Conservation (phyloP, 2,113 vertebrate genomes). For the Mionectes macconnelli region DNA sequence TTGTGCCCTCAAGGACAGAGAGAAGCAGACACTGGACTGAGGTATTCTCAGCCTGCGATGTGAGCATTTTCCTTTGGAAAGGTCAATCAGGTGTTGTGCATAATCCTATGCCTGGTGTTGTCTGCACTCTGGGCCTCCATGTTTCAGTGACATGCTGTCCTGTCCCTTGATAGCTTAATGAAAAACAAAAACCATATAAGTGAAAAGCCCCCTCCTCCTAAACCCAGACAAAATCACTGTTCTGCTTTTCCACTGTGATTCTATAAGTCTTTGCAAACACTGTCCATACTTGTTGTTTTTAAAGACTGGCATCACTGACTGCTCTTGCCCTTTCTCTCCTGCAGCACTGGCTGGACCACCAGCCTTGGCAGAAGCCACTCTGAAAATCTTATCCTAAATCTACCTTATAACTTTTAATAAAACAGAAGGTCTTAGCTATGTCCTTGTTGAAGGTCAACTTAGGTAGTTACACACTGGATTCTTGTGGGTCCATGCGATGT, state of each 20-base stretch:
- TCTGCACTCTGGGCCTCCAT: neutral
- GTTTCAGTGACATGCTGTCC: neutral
- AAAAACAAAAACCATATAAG: neutral
- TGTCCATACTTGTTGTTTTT: neutral
- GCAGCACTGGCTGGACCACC: neutral
- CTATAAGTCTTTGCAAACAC: neutral
- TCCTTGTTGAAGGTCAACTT: neutral
- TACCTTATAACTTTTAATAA: neutral
- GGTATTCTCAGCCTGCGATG: neutral
- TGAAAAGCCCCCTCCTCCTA: neutral
- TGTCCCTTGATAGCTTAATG: neutral
- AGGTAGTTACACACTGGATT: neutral
- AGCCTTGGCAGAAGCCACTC: neutral
- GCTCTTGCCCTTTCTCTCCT: neutral
- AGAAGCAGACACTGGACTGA: neutral
- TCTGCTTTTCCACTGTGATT: neutral
- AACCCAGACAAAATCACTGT: neutral
- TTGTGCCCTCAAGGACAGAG: neutral
- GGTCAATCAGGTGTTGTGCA: neutral
- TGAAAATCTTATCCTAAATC: neutral
- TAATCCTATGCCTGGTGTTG: neutral
- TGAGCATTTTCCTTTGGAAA: neutral
- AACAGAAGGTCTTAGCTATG: neutral
- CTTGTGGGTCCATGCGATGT: neutral
- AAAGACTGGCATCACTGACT: neutral